Evolutionary conservation across 53 echinoderm and acorn worm genomes (phyloP).

Genomic region (Temnopleurus reevesii): DNA sequence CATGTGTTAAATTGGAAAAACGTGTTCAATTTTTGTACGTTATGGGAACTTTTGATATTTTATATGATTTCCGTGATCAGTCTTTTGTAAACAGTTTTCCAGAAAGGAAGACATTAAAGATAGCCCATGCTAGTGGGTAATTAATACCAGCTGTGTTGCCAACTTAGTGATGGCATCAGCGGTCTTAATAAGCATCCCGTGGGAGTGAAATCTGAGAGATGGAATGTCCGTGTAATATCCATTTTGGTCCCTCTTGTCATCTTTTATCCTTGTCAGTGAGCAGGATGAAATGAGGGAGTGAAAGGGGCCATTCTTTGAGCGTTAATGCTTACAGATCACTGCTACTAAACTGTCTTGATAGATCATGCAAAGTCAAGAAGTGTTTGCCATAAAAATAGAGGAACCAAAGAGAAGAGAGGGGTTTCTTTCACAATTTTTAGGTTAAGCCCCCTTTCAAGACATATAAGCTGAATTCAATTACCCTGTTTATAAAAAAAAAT

Average conservation of each 20-base stretch:
- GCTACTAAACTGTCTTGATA: constrained; percentile 11
- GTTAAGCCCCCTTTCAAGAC: too few species aligned
- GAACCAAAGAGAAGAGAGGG: neutral
- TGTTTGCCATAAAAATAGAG: neutral
- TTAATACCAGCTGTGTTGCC: constrained; percentile 55
- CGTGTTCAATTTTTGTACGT: neutral
- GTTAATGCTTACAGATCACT: constrained; percentile 15
- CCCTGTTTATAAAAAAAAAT: too few species aligned
- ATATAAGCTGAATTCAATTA: too few species aligned
- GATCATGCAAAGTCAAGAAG: neutral
- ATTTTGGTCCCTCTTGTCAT: constrained; percentile 57
- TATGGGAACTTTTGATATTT: constrained; percentile 27
- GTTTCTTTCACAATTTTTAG: too few species aligned
- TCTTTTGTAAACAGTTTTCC: neutral
- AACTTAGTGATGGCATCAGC: constrained; percentile 50
- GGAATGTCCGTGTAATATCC: constrained; percentile 58
- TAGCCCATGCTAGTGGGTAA: constrained; percentile 20
- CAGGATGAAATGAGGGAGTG: neutral
- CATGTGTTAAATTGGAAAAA: neutral
- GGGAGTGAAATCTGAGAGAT: constrained; percentile 59
- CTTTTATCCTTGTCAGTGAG: constrained; percentile 45
- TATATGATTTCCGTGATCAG: constrained; percentile 40
- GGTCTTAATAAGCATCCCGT: constrained; percentile 35
- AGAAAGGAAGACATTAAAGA: constrained; percentile 27
- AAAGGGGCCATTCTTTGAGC: constrained; percentile 33